Percentiles rank a stretch among this genome's conserved stretches.
Evolutionary conservation across 2,797 vertebrate genomes (phyloP).

Genomic region (Acanthornis magna): DNA sequence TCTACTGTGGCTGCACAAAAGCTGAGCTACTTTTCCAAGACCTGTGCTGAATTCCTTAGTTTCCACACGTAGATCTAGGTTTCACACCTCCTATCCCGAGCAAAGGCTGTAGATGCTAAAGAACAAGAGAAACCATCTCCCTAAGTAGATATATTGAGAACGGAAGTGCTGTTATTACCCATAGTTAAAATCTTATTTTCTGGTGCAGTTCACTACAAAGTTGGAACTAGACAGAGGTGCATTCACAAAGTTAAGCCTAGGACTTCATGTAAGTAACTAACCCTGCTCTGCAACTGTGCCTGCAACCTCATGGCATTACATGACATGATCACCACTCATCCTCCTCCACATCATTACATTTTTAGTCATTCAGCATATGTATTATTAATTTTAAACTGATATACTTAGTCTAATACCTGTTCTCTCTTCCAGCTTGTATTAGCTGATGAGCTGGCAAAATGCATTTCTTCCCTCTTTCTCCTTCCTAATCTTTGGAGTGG

Average conservation of each 20-base stretch:
- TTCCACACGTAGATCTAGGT: background rate
- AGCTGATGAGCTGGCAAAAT: slow-evolving; percentile 47
- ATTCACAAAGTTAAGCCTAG: background rate
- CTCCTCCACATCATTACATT: background rate
- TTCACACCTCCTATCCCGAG: background rate
- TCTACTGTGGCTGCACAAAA: background rate
- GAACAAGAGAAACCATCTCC: background rate
- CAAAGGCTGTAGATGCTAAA: background rate
- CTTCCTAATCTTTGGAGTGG: slow-evolving; percentile 29
- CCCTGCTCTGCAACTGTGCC: background rate
- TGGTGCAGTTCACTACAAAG: background rate
- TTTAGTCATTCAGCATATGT: background rate
- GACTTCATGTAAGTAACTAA: background rate
- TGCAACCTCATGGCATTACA: background rate
- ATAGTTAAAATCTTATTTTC: background rate
- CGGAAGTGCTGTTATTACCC: background rate
- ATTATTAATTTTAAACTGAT: background rate
- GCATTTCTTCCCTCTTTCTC: slow-evolving; percentile 38
- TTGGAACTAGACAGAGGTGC: background rate
- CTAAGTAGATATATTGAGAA: background rate
- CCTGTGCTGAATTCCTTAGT: background rate
- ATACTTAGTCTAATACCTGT: slow-evolving; percentile 21
- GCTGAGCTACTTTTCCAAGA: background rate
- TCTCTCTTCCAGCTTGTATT: slow-evolving; percentile 50
- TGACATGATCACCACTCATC: background rate